Base-by-base conservation (phyloP, 2,888 invertebrate genomes). In the Lycocerus yunnanus region DNA sequence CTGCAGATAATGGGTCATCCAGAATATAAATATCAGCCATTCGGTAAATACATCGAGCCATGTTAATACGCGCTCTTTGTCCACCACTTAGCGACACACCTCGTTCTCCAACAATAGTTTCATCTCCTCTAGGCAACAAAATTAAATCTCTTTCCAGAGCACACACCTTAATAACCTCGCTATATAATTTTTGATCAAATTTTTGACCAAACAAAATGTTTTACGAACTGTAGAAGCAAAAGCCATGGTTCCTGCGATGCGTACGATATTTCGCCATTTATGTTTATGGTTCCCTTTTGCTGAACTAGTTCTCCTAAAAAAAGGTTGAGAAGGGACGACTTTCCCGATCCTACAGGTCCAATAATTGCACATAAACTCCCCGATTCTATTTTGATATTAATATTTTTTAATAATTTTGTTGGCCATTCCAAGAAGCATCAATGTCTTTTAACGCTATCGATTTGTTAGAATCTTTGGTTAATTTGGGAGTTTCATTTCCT, bases 271-370 rank as follows among this genome's bases (percentile, higher is more conserved):
- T 79, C 82, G n/a, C 93, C 93, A 16, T 86, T 86, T 1, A 92
- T 84, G 21, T 84, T 73, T 16, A 92, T 81, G 8, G 82, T 86
- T 0, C 93, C 93, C 2, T 81, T 88, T 80, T 66, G 78, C 11
- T 83, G 78, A 5, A 89, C 88, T 1, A 93, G 83, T 84, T 94
- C 93, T 2, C 90, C 90, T 13, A 71, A 15, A 14, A 93, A 85
- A 43, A 91, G 84, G 78, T 90, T 89, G 1, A 91, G 82, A 14
- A 91, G 77, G 0, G 90, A 89, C 78, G 86, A 88, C 85, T 93
- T 97, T 83, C 97, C 97, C 21, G 95, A 90, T 8, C 97, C 97
- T 11, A 97, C 97, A 0, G 96, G 92, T 11, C 97, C 97, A 75
- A 97, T 93, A 15, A 97, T 89, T 2, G 94, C 95, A 79, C 94